Evolutionary conservation across 2,888 invertebrate genomes (phyloP), one percentile per base, ranked within the genome.

Genomic region (Eristalis intricaria): DNA sequence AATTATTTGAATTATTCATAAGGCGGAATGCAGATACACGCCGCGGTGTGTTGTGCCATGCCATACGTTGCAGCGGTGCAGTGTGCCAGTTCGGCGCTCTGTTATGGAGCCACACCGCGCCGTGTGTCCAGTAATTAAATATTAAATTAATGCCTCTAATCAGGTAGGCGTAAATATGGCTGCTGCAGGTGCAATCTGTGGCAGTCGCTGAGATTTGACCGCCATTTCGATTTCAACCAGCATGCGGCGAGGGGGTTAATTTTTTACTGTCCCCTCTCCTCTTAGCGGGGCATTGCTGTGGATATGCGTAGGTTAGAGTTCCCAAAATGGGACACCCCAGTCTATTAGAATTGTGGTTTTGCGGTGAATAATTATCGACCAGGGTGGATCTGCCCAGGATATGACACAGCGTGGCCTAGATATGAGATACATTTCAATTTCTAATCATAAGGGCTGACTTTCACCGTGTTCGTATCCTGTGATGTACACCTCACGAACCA

Each of bases 1-100:
- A 83, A 83, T 86, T 83, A 71, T 83, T 71, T 86, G 86, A 83
- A 86, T 86, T 83, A 87, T 83, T 83, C 71, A 87, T 87, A 69
- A 78, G 66, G 40, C 75, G 56, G 32, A n/a, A 83, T 78, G 78
- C 83, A 78, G 78, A 65, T 65, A 81, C 50, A 19, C 19, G 19
- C 19, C 32, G 8, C 32, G 32, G 32, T 7, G 7, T 58, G 15
- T 38, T n/a, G 7, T 19, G 50, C 7, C 3, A 32, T 10, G 56
- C 29, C 63, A 69, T 68, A 38, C 26, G 23, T 15, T 76, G 26
- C 69, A 10, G 26, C 5, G 22, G 58, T 71, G 64, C 13, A 13
- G 22, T 5, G 22, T 22, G 35, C 11, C n/a, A 38, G 4, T 22
- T n/a, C 38, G 38, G 3, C 32, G n/a, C 35, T 65, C 22, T 19